phyloP scores from a whole-genome alignment of 2,888 invertebrate species.

The Watsonalla cultraria region DNA sequence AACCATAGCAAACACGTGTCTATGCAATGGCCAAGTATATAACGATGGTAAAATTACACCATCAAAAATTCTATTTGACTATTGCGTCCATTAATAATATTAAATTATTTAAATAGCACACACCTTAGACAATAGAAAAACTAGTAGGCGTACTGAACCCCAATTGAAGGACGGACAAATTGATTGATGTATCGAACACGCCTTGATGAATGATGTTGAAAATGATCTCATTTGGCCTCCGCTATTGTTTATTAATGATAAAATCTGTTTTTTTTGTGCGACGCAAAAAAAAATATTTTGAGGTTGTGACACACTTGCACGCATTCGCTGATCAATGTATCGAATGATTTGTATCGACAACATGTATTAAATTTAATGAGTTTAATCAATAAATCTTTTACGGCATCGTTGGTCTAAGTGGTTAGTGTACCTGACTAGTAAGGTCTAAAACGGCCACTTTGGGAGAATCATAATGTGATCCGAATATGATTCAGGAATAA shows the following conservation, averaged over 20 bases:
- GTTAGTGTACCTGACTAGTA: too few relatives aligned
- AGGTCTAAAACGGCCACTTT: too few relatives aligned
- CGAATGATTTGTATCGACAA: too few relatives aligned
- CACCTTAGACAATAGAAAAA: conserved; percentile 19
- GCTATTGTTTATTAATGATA: conserved; percentile 38
- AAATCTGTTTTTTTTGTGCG: conserved; percentile 24
- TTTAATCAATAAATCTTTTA: too few relatives aligned
- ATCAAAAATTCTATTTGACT: background rate
- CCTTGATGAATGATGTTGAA: conserved; percentile 46
- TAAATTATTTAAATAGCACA: background rate
- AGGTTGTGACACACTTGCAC: conserved; percentile 7
- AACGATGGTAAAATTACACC: too few relatives aligned
- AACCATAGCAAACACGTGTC: too few relatives aligned
- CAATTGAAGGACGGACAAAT: conserved; percentile 36
- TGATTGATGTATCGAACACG: conserved; percentile 66
- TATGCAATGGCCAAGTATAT: too few relatives aligned
- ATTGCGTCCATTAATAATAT: background rate
- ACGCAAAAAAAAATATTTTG: conserved; percentile 15
- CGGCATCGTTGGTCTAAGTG: too few relatives aligned
- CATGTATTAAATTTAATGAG: too few relatives aligned
- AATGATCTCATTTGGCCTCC: conserved; percentile 71
- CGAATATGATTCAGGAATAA: too few relatives aligned
- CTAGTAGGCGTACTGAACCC: conserved; percentile 34
- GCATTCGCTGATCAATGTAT: background rate
- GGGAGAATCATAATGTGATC: too few relatives aligned